These are phyloP conservation scores for Scatophagus argus DNA, from an alignment of 2,113 vertebrate genomes.

Conservation along the genomic window DNA sequence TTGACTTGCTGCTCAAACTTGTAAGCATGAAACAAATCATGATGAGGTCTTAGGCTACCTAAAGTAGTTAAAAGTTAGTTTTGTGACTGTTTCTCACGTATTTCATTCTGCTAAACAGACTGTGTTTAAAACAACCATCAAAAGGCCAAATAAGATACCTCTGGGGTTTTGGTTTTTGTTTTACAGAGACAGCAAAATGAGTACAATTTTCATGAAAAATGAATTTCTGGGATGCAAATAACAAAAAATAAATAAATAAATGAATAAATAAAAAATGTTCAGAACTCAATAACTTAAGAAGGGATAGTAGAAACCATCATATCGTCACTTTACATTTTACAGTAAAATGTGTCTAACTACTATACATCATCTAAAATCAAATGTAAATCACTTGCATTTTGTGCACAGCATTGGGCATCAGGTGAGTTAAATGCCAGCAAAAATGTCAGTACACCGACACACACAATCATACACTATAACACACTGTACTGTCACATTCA, in stretches of 20 bases:
- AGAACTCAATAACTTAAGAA: not conserved
- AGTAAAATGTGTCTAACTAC: not conserved
- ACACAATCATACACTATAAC: not conserved
- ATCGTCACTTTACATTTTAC: not conserved
- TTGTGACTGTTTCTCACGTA: not conserved
- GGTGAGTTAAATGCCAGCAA: not conserved
- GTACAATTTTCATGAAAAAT: slow-evolving; percentile 13
- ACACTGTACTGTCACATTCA: slow-evolving; percentile 19
- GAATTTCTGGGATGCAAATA: slow-evolving; percentile 12
- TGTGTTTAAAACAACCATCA: slow-evolving; percentile 4
- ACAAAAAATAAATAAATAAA: too few relatives aligned
- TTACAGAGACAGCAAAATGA: not conserved
- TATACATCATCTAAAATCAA: not conserved
- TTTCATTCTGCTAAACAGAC: not conserved
- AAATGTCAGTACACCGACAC: slow-evolving; percentile 1
- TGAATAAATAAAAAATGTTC: not conserved
- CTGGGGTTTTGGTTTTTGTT: not conserved
- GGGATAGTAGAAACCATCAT: not conserved
- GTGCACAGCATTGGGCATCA: slow-evolving; percentile 1
- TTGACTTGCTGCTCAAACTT: slow-evolving; percentile 24
- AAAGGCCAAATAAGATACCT: not conserved
- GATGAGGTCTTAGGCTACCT: not conserved
- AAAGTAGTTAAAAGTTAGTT: not conserved
- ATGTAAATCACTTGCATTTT: not conserved
- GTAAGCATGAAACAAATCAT: slow-evolving; percentile 11